Evolutionary conservation across 1,140 invertebrate species (phyloP), one percentile per base, ranked within the genome.

Genomic region (Neoseiulus cucumeris): DNA sequence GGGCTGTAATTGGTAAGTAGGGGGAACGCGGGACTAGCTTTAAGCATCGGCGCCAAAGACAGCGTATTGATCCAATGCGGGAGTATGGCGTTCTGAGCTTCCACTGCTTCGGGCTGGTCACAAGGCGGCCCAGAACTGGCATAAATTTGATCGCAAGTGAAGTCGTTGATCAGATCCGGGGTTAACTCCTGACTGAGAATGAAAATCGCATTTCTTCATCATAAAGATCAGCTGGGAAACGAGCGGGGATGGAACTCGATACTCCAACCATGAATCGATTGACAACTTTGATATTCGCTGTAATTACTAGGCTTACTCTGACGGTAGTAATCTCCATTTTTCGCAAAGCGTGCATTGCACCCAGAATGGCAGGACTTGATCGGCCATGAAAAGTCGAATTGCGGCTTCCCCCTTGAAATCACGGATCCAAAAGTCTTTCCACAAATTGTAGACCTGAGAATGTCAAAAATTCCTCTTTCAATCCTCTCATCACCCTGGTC

Each of bases 321-420:
- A 59, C 2, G 70, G 68, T 7, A 76, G 66, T 51, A 74, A 71
- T 51, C 75, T 65, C 76, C 75, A 77, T 64, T 76, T 77, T 7
- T 68, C 44, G 71, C 76, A 77, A 0, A 64, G 44, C 2, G 64
- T 71, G 70, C 76, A 77, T 67, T 73, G 71, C 1, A 75, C 65
- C 76, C 76, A 77, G 68, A 71, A 76, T 28, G 75, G 75, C n/a
- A 77, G 68, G n/a, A 72, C 25, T 65, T 73, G 69, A 68, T 76
- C 74, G 18, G 67, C 68, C 69, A 76, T 73, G 68, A 70, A 76
- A 2, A 66, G 51, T 64, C 70, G 69, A 0, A 71, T 22, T 9
- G 66, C 64, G 1, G 70, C 66, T 41, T 77, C 75, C 17, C 70
- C 69, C 64, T 68, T 68, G 1, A 72, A 72, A 65, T 75, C 71